Base-by-base conservation (phyloP, 2,113 vertebrate genomes). In the Thunnus maccoyii region DNA sequence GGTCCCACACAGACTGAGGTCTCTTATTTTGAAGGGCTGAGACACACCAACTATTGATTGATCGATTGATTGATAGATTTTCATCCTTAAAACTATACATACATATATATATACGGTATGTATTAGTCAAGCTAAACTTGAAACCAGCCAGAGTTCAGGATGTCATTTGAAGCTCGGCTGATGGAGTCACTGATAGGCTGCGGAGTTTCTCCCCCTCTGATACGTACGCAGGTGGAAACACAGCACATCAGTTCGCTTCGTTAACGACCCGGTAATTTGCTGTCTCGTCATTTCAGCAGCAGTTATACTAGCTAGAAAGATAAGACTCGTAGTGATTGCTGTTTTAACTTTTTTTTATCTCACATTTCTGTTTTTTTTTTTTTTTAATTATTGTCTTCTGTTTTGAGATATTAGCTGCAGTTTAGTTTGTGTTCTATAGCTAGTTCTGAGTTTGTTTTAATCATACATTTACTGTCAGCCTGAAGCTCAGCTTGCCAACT, bases 11-110 rank as follows among this genome's bases (percentile, higher is more conserved):
- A 3, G 54, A 44, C 66, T 25, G 55, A 25, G 17, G 44, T 55
- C 69, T 84, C 12, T 79, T 86, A 71, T 62, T 86, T 83, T 76
- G 66, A 79, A 84, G 71, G 22, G 41, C 48, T 16, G 46, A 56
- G 58, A 36, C 67, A 30, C 62, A 66, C 57, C 27, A 44, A 54
- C 27, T 55, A 5, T 7, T 48, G 48, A 47, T 18, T 14, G 36
- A 41, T 41, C 7, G 36, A 32, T 11, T 14, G 60, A 74, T 7
- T 48, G 48, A 47, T 18, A 9, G 36, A 41, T 41, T 58, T 47
- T 18, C 48, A 52, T 30, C 25, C 2, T 62, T 6, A 10, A 51
- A 44, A 63, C 10, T 1, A n/a, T 3, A 62, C 4, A 13, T 5
- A 2, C 18, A 18, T 1, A 46, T 8, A 41, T 8, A 41, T 8